Conservation (phyloP, 2,888 invertebrate species). For the Pollenia labialis region DNA sequence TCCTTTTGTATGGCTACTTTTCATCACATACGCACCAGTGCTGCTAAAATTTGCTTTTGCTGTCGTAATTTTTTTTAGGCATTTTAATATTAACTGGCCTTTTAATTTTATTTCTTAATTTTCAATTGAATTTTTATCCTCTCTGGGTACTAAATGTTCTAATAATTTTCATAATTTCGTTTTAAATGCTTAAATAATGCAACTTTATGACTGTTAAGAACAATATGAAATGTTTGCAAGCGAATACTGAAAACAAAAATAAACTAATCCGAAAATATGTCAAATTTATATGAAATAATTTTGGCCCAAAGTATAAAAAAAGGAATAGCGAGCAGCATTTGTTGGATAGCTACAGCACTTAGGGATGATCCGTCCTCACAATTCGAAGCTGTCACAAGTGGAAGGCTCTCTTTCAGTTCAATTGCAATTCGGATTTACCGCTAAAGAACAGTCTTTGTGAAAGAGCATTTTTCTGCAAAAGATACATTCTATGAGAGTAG, state of each 20-base stretch:
- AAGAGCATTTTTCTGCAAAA: no score
- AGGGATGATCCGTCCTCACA: no score
- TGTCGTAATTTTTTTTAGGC: not conserved
- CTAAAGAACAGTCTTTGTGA: no score
- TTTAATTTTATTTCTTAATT: conserved; percentile 47
- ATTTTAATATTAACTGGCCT: conserved; percentile 28
- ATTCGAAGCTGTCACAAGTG: no score
- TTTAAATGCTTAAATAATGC: conserved; percentile 40
- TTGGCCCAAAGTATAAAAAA: not conserved
- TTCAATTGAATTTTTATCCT: conserved; percentile 27
- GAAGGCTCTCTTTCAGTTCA: no score
- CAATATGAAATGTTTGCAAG: not conserved
- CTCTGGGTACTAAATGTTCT: conserved; percentile 4
- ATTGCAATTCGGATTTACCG: no score
- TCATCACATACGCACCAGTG: no score
- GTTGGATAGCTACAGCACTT: no score
- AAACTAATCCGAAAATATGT: not conserved
- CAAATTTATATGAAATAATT: not conserved
- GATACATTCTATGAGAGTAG: no score
- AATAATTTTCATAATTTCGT: conserved; percentile 2
- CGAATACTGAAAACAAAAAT: not conserved
- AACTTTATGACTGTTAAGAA: not conserved
- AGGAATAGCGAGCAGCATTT: no score
- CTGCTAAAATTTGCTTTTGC: no score
- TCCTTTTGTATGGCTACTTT: no score